Conservation (phyloP, 2,888 invertebrate genomes). For the Micoletzkya japonica region DNA sequence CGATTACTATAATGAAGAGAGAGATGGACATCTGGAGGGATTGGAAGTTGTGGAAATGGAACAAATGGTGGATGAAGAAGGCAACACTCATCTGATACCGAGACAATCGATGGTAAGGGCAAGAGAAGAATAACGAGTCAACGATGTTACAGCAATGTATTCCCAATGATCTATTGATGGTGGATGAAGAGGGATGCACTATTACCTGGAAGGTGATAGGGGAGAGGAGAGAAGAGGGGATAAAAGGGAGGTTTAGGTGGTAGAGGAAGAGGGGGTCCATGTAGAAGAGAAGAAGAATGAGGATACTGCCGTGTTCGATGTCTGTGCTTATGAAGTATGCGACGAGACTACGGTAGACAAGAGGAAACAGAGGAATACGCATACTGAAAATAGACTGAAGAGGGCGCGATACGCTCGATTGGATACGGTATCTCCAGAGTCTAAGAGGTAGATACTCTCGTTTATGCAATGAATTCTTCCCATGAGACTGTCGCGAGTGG, state of each 20-base stretch:
- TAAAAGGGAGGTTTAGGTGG: neutral
- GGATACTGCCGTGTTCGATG: constrained; percentile 15
- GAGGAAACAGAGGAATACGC: too few relatives aligned
- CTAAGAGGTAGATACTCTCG: too few relatives aligned
- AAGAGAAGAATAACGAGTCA: neutral
- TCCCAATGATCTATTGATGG: constrained; percentile 5
- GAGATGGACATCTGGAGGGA: too few relatives aligned
- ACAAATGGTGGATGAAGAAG: constrained; percentile 17
- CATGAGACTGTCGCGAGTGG: too few relatives aligned
- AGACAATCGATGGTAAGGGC: constrained; percentile 4
- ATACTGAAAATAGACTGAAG: too few relatives aligned
- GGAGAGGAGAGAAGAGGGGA: neutral
- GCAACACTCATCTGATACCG: constrained; percentile 2
- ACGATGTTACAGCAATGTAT: constrained; percentile 20
- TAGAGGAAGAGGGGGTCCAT: constrained; percentile 8
- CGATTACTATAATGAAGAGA: too few relatives aligned
- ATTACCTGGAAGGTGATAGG: constrained; percentile 19
- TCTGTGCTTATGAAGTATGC: constrained; percentile 26
- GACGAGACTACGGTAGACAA: neutral
- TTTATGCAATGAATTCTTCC: too few relatives aligned
- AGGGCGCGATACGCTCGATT: too few relatives aligned
- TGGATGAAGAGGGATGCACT: constrained; percentile 22
- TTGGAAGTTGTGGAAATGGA: constrained; percentile 20
- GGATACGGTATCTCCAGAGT: too few relatives aligned
- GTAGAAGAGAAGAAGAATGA: neutral